Evolutionary conservation across 2,113 vertebrate genomes (phyloP).

Genomic region (Elephas maximus): DNA sequence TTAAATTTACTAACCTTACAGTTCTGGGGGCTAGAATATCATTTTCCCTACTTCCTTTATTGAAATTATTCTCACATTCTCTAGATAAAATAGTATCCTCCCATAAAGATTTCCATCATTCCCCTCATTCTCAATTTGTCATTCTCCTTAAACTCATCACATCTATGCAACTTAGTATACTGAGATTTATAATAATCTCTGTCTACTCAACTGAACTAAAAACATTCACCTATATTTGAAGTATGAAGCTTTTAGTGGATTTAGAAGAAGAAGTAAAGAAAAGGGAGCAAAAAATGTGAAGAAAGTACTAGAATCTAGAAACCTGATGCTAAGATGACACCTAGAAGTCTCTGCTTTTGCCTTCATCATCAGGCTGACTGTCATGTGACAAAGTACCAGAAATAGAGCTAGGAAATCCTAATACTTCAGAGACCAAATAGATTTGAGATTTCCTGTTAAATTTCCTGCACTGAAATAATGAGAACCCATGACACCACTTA

Average conservation of each 20-base stretch:
- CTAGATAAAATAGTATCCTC: neutral
- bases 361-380: fast-evolving
- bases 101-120: neutral
- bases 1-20: neutral
- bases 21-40: neutral
- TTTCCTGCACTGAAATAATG: neutral
- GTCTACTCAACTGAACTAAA: neutral
- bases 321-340: neutral
- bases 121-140: no score
- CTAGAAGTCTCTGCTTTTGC: neutral
- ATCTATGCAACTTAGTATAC: neutral
- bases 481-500: neutral
- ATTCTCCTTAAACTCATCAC: neutral
- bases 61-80: neutral
- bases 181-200: neutral
- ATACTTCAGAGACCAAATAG: neutral
- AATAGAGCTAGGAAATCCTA: neutral
- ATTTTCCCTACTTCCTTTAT: neutral
- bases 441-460: neutral
- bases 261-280: neutral
- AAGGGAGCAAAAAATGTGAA: no score
- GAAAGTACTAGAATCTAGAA: neutral
- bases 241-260: no score
- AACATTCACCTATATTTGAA: neutral
- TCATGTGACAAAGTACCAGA: no score